Base-by-base conservation (phyloP, 2,113 vertebrate genomes). In the Myotis lucifugus region DNA sequence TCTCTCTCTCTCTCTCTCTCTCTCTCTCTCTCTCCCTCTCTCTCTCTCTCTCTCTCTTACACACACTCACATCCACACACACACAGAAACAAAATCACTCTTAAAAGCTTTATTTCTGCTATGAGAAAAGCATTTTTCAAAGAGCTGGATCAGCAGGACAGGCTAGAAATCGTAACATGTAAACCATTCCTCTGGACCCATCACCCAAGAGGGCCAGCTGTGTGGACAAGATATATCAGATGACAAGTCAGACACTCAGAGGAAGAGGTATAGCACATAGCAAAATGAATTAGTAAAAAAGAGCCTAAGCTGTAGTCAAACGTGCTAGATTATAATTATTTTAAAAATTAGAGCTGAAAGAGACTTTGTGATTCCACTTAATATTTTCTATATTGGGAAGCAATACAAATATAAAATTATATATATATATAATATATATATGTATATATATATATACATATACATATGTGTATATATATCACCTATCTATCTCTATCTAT, bases 91-190 rank as follows among this genome's bases (percentile, higher is more conserved):
- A 90, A 29, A 93, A 66, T 87, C 56, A 46, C 34, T 85, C 42
- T 15, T n/a, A 70, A 50, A 88, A 83, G 34, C 4, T 93, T 84
- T 74, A 37, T 78, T 91, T 88, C 34, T 85, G 1, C 46, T 67
- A 7, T 29, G 27, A 27, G 6, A 12, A 70, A 79, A 89, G 17
- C 3, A 69, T 77, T 23, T 90, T 0, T 78, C 78, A 93, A 78
- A 86, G 54, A 42, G 2, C 8, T 50, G 6, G 1, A 84, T 61
- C 48, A 73, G 8, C 14, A 54, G 74, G 37, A 56, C 40, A 12
- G 15, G 5, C 21, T 77, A 85, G 48, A 86, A 78, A 61, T 8
- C 81, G 40, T 29, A 34, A 73, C 13, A 56, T 19, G 23, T 52
- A 61, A 29, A 73, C 8, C 27, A 11, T 82, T 83, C n/a, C 8